These are phyloP conservation scores for Ennomos quercinarius DNA, from an alignment of 2,888 invertebrate species.

Conservation along the genomic window DNA sequence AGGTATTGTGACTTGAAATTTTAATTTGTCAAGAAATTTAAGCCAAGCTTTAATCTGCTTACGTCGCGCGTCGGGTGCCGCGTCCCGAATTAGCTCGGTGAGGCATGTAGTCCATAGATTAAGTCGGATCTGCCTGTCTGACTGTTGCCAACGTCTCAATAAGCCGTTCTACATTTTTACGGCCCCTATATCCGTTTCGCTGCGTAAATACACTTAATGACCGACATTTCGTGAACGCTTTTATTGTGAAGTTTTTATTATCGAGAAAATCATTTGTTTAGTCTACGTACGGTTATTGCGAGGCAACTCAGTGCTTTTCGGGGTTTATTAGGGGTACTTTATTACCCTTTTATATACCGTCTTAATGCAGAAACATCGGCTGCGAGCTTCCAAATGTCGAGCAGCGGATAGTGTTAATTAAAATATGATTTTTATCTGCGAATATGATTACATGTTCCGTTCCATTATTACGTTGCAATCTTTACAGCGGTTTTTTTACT, in stretches of 20 bases:
- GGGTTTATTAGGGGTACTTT: conserved; percentile 82
- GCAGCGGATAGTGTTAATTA: conserved; percentile 73
- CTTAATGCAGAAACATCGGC: conserved; percentile 67
- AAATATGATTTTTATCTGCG: conserved; percentile 74
- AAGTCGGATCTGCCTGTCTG: conserved; percentile 63
- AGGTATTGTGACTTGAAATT: conserved; percentile 62
- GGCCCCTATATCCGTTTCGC: conserved; percentile 81
- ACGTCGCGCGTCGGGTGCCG: conserved; percentile 42
- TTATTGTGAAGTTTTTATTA: conserved; percentile 85
- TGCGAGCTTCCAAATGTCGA: conserved; percentile 58
- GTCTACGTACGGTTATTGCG: conserved; percentile 82
- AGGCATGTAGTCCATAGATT: conserved; percentile 67
- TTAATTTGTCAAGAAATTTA: conserved; percentile 68
- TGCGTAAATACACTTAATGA: conserved; percentile 84
- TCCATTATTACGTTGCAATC: conserved; percentile 57
- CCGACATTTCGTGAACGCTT: conserved; percentile 83
- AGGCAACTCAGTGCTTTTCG: conserved; percentile 73
- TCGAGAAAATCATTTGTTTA: conserved; percentile 84
- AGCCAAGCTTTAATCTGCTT: conserved; percentile 60
- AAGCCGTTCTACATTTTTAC: conserved; percentile 81
- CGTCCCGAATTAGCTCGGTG: conserved; percentile 64
- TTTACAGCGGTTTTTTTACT: conserved; percentile 53
- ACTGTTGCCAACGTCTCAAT: conserved; percentile 81
- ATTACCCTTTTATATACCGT: conserved; percentile 72
- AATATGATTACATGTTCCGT: conserved; percentile 69